Evolutionary conservation across 2,113 vertebrate genomes (phyloP), one percentile per base, ranked within the genome.

Genomic region (Hymenochirus boettgeri): DNA sequence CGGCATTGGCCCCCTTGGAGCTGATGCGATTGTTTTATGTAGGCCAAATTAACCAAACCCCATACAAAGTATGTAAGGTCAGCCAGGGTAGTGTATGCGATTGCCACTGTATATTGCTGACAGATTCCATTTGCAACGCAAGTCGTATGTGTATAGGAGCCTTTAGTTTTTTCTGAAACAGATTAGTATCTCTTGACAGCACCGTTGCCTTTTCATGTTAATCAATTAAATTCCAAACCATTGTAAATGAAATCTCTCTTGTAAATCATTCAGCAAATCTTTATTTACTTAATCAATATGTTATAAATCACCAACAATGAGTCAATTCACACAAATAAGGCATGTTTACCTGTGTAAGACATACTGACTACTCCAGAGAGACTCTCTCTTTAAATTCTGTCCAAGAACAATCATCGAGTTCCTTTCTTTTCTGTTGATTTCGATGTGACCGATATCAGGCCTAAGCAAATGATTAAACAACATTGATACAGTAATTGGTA

Each of bases 341-440:
- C 22, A 1, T 8, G 39, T 29, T 60, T 59, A 69, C 65, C 65
- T 60, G 57, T 60, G 59, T 54, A 69, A 29, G 31, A 45, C 31
- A 46, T 23, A 52, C 33, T 60, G 18, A 60, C 65, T 69, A 39
- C 82, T 74, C 86, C 89, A 92, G 1, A 73, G 25, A 46, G 82
- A 79, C 72, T 91, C 88, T 33, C 82, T 50, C 75, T 80, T 85
- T 63, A 60, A 79, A 15, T 83, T 80, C 58, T 87, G 83, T 23
- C 84, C 85, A 71, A 92, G 70, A 59, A 80, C 25, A 1, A 89
- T 90, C 91, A 92, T 89, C 31, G 91, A 92, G 79, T 84, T 92
- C 73, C 91, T 88, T 76, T 89, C 85, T 51, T 67, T 81, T 61
- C 78, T 79, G n/a, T 70, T 81, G 21, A 76, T 9, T 26, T 91